Base-by-base conservation (phyloP, 2,113 vertebrate species). In the Psilopogon haemacephalus region DNA sequence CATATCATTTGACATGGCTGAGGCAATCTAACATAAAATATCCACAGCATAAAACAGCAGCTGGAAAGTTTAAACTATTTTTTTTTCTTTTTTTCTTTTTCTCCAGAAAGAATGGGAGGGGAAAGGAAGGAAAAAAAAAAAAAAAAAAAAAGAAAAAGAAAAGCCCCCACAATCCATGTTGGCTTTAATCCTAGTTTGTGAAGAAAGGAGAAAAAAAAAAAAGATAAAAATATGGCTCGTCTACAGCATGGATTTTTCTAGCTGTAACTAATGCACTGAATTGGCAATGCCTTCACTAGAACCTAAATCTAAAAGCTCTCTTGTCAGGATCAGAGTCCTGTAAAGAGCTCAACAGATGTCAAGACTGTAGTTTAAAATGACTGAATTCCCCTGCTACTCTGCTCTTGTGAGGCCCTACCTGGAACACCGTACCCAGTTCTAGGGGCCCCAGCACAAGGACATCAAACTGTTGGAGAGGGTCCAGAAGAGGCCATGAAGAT, bases 41-140 rank as follows among this genome's bases (percentile, higher is more conserved):
- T n/a, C 82, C 87, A 94, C 82, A 86, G 52, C 80, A 86, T 73
- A 96, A 96, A 92, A 82, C 86, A 93, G 85, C 92, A 91, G 64
- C 69, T 97, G 94, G 95, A 97, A 96, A 97, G 96, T 97, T 95
- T 97, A 97, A 97, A 95, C 95, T 96, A 80, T 9, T 89, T 91
- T 28, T 30, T 7, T 40, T 35, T 24, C 18, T 17, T 27, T 15
- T 30, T 30, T 26, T 32, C 11, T 35, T 26, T 14, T 38, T 23
- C 1, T 71, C 15, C 4, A 20, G 72, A 94, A 79, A 35, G 4
- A 79, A 95, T 67, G 33, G 50, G 86, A 37, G 58, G 52, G 1
- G 27, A 24, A 0, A 13, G 30, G 44, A 52, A 20, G 3, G 55
- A 42, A 28, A 14, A 23, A 11, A 48, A 48, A 2, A 42, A 42